Evolutionary conservation across 2,797 vertebrate genomes (phyloP).

Genomic region (Bovichtus variegatus): DNA sequence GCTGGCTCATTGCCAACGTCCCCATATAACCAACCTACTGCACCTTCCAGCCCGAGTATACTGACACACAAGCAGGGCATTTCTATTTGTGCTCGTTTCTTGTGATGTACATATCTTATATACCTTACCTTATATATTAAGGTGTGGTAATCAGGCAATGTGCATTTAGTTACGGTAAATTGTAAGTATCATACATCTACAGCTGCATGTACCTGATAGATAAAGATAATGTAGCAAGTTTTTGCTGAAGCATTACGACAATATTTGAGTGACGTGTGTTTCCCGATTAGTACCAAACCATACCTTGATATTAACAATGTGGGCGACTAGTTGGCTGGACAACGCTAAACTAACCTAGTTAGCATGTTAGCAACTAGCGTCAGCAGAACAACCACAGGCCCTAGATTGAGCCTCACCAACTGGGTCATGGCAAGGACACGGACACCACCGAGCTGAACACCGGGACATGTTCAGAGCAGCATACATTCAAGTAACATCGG

Average conservation of each 20-base stretch:
- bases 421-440: constrained; percentile 81
- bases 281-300: background rate
- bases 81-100: background rate
- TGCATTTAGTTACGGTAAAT: fast-evolving
- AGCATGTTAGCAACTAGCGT: constrained; percentile 53
- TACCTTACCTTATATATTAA: too few relatives aligned
- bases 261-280: too few relatives aligned
- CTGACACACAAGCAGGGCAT: background rate
- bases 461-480: background rate
- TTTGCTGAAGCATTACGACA: too few relatives aligned
- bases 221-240: too few relatives aligned
- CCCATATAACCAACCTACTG: constrained; percentile 20
- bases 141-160: fast-evolving
- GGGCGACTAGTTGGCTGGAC: background rate
- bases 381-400: constrained; percentile 44
- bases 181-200: background rate
- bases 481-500: fast-evolving
- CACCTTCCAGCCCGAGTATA: constrained; percentile 8
- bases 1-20: constrained; percentile 49
- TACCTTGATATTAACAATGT: fast-evolving
- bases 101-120: too few relatives aligned
- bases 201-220: too few relatives aligned
- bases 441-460: background rate
- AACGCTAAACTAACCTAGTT: constrained; percentile 2
- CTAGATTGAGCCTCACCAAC: constrained; percentile 18